Base-by-base conservation (phyloP, 2,888 invertebrate genomes). In the Dascillus cervinus region DNA sequence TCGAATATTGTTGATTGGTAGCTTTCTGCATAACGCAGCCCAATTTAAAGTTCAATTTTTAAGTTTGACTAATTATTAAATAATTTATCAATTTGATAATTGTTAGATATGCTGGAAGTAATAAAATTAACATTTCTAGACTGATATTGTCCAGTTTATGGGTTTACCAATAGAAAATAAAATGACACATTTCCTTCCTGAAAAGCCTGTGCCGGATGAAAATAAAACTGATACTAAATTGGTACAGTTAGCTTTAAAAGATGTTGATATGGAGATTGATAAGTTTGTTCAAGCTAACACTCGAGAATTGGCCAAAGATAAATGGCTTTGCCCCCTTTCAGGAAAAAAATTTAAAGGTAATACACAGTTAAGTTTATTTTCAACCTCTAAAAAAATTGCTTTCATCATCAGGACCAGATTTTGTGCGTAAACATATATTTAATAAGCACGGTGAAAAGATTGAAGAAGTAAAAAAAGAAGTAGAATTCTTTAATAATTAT, bases 371-470 rank as follows among this genome's bases (percentile, higher is more conserved):
- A n/a, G n/a, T n/a, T n/a, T n/a, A 23, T 30, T 13, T 4, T 29
- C 34, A 3, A 21, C 10, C 4, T 1, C 10, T 3, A 21, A 21
- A 21, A 3, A 10, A 21, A 21, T 10, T 21, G 4, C 21, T 10
- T 21, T 21, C 10, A 28, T 26, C 13, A 32, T 11, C 13, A 55
- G 82, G 97, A 0, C 96, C 97, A 0, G 97, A 98, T 62, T 98
- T 96, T 65, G 95, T 98, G 14, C 79, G 92, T 38, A 99, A 98
- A 61, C 98, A 98, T 62, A 94, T 98, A 44, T 87, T 91, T 58
- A 96, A 96, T 63, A 98, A 98, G 58, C 97, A 98, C 56, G 82
- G 66, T 0, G 97, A 98, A 56, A 97, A 96, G 67, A 83, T 98
- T 22, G 91, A 96, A 20, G 96, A 97, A 66, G 96, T 96, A 1